Evolutionary conservation across 1,140 invertebrate genomes (phyloP), one percentile per base, ranked within the genome.

Genomic region (Ephestia elutella): DNA sequence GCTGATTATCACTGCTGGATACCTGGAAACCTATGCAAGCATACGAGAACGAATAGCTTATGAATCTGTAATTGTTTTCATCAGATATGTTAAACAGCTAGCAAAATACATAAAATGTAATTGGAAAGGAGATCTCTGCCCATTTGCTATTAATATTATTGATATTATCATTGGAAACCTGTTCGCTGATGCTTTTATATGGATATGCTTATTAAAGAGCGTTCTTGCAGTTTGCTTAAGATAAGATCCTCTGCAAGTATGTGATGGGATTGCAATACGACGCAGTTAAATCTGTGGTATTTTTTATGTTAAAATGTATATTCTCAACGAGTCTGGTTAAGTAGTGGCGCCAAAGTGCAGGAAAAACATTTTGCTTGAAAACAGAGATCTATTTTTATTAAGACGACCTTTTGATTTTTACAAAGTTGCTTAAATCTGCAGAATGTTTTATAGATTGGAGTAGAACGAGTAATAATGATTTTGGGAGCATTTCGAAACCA

Each of bases 31-130:
- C 30, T 44, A 44, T 44, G 5, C 15, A 0, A 5, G 15, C 38
- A 44, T 17, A n/a, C 10, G n/a, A 44, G 38, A 44, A 44, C 38
- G n/a, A 15, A 44, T 44, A 44, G 13, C 38, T 44, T 44, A 44
- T 44, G 38, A 44, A 44, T 44, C 13, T 44, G n/a, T 44, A 44
- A 44, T 44, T 15, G 38, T 44, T 44, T 44, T 17, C 38, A 15
- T 44, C 38, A 44, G 15, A 44, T 44, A 44, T 44, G 38, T 44
- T 44, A 44, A 44, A 44, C 38, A 32, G 38, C 38, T 44, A 15
- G 38, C 38, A 44, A 44, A 44, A 44, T 44, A 17, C 38, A 44
- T 44, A 44, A 44, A 44, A 44, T 44, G 38, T 44, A 44, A 44
- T 44, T 44, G 38, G 38, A 44, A 44, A 44, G 38, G 38, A 44